Base-by-base conservation (phyloP, 2,113 vertebrate species). In the Semicossyphus pulcher region DNA sequence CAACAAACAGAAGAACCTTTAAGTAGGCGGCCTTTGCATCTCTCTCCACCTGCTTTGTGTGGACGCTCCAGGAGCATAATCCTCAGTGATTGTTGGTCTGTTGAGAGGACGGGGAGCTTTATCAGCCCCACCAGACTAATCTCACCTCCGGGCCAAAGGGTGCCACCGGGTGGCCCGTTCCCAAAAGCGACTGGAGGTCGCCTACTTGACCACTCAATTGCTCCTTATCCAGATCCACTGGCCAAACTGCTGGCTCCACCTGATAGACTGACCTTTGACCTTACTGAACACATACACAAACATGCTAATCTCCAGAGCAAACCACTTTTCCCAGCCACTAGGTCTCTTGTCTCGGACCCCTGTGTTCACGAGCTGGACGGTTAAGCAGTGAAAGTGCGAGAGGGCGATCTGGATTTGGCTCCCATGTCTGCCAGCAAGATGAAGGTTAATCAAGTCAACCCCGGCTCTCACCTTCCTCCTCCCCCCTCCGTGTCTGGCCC, bases 111-210 rank as follows among this genome's bases (percentile, higher is more conserved):
- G 49, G 21, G 61, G 23, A 29, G 81, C 72, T 86, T 86, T 88
- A 89, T 91, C 87, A 79, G 65, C 79, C 26, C 37, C 59, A 66
- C 75, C 86, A 88, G 76, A 81, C 70, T 85, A 90, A 91, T 88
- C 86, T 87, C 74, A 83, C 80, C 88, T 84, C 76, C 1, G 10
- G 80, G 80, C 81, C 76, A 56, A 80, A 76, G 80, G 62, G 54
- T 42, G 41, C 67, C 4, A 4, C 59, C 23, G 69, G 84, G 81
- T 78, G 76, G 60, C 52, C 86, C 54, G 21, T 60, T 67, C 56
- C 79, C 64, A 70, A 56, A 42, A 84, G 47, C 44, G 8, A 34
- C 28, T 49, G 47, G 59, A 85, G 86, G 86, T 87, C 81, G 57
- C 29, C 72, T 76, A 47, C 70, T 82, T 72, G 85, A 78, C 86